phyloP scores from a whole-genome alignment of 1,140 invertebrate genomes.

The Pogonomyrmex californicus region DNA sequence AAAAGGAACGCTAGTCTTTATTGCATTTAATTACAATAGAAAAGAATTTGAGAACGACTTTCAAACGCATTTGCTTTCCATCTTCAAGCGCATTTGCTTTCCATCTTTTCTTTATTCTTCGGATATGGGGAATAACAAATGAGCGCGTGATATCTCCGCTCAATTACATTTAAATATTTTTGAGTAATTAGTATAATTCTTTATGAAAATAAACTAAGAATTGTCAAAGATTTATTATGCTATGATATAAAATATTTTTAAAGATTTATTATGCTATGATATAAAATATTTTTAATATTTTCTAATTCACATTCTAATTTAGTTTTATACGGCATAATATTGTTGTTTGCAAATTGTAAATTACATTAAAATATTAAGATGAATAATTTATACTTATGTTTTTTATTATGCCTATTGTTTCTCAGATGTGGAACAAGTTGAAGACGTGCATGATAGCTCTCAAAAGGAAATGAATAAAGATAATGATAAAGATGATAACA shows the following conservation, averaged over 20 bases:
- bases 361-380: conserved; percentile 12
- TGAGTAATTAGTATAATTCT: not conserved
- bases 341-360: conserved; percentile 5
- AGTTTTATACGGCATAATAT: not conserved
- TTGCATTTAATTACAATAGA: too few species aligned
- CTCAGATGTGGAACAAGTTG: conserved; percentile 77
- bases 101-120: too few species aligned
- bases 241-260: not conserved
- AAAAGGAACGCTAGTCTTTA: too few species aligned
- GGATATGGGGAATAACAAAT: too few species aligned
- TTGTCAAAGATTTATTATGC: not conserved
- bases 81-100: too few species aligned
- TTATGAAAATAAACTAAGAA: not conserved
- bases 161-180: not conserved
- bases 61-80: too few species aligned
- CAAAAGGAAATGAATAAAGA: conserved; percentile 80
- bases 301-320: not conserved
- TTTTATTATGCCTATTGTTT: conserved; percentile 62
- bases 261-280: not conserved
- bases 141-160: too few species aligned
- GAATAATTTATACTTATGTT: not conserved
- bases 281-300: not conserved
- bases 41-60: too few species aligned
- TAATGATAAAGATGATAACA: conserved; percentile 78
- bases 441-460: conserved; percentile 76